Evolutionary conservation across 2,888 invertebrate genomes (phyloP).

Genomic region (Spatulosminthurus flaviceps): DNA sequence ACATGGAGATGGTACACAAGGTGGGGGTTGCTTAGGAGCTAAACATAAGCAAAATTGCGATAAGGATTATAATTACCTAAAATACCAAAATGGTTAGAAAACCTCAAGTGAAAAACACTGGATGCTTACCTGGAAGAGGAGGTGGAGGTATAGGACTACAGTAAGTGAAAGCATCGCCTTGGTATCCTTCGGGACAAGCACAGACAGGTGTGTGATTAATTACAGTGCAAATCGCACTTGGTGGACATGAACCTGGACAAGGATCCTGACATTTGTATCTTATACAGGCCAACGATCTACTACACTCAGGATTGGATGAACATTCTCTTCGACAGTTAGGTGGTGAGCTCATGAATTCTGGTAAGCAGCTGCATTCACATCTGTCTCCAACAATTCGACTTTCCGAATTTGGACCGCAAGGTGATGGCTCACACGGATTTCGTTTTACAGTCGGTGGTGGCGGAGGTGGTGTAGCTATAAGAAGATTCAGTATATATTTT

Average conservation of each 20-base stretch:
- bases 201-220: constrained; percentile 72
- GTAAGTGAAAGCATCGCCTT: constrained; percentile 63
- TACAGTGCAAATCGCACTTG: constrained; percentile 75
- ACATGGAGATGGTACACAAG: constrained; percentile 62
- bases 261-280: constrained; percentile 78
- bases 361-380: constrained; percentile 79
- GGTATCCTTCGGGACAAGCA: constrained; percentile 57
- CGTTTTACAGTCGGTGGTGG: constrained; percentile 64
- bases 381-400: constrained; percentile 74
- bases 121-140: constrained; percentile 53
- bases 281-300: constrained; percentile 75
- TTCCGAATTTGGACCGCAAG: constrained; percentile 81
- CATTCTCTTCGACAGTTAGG: constrained; percentile 74
- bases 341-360: constrained; percentile 64
- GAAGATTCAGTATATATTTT: background rate
- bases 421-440: constrained; percentile 81
- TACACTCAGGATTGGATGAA: constrained; percentile 69
- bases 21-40: constrained; percentile 45
- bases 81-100: too few relatives aligned
- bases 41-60: background rate
- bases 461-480: constrained; percentile 33
- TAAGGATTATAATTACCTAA: too few relatives aligned
- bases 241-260: constrained; percentile 74
- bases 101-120: too few relatives aligned
- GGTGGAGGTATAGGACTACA: constrained; percentile 61